A percentile compares a stretch with the other conserved stretches of the same genome.
These are phyloP conservation scores for Drosophila maculinotata DNA, from an alignment of 2,888 invertebrate genomes.

Conservation along the genomic window DNA sequence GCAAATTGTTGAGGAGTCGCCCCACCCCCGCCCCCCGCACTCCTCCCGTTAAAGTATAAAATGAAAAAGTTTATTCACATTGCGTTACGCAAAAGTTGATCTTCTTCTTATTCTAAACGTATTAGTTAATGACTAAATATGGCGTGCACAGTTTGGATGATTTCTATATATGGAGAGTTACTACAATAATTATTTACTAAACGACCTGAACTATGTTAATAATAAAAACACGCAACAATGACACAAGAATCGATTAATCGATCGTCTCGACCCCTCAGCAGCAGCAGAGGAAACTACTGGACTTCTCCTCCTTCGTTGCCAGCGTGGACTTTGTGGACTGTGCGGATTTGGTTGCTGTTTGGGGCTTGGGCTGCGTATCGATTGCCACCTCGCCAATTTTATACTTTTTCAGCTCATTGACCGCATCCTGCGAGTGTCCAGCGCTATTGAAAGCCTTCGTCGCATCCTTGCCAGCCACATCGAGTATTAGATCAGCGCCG, in stretches of 20 bases:
- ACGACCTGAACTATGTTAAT: conserved; percentile 58
- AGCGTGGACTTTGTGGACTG: neutral
- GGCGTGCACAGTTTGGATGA: conserved; percentile 8
- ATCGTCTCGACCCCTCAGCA: conserved; percentile 21
- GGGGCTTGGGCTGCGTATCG: conserved; percentile 50
- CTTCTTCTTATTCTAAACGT: conserved; percentile 36
- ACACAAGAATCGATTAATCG: neutral
- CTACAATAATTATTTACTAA: conserved; percentile 43
- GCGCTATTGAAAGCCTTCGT: conserved; percentile 88
- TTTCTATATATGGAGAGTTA: conserved; percentile 26
- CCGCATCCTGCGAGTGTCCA: conserved; percentile 90
- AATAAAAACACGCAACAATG: conserved; percentile 22
- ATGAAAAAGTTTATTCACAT: conserved; percentile 30
- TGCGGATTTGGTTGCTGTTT: conserved; percentile 4
- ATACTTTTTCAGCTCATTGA: conserved; percentile 86
- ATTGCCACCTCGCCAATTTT: conserved; percentile 88
- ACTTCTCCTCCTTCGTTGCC: conserved; percentile 12
- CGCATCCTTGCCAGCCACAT: conserved; percentile 89
- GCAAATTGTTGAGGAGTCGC: conserved; percentile 20
- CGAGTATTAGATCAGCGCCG: conserved; percentile 87
- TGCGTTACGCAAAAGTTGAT: conserved; percentile 58
- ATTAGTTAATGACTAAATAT: conserved; percentile 37
- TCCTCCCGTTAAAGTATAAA: conserved; percentile 5
- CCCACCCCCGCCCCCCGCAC: too few relatives aligned
- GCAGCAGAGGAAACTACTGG: conserved; percentile 49